Percentiles rank a stretch among this genome's conserved stretches.
Evolutionary conservation across 2,888 invertebrate genomes (phyloP).

Genomic region (Drosophila fungiperda): DNA sequence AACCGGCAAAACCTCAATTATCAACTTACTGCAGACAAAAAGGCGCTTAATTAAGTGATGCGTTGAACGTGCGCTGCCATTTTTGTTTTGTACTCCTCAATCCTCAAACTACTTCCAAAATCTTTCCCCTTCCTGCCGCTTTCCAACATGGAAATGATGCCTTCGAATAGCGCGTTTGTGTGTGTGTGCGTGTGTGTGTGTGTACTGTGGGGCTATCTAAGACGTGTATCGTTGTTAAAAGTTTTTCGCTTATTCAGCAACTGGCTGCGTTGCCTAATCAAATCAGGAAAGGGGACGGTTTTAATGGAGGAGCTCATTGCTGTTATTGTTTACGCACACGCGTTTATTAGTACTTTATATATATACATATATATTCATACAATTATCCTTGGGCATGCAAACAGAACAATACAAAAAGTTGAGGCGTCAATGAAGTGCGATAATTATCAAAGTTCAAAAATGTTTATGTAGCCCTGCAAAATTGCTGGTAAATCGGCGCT

Average conservation of each 20-base stretch:
- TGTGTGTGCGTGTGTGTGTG: constrained; percentile 8
- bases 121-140: not conserved
- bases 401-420: not conserved
- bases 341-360: constrained; percentile 8
- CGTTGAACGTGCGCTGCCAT: constrained; percentile 69
- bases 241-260: constrained; percentile 55
- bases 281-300: not conserved
- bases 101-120: not conserved
- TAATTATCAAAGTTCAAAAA: constrained; percentile 21
- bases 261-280: constrained; percentile 32
- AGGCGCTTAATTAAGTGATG: constrained; percentile 78
- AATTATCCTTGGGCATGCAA: constrained; percentile 4
- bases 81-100: constrained; percentile 43
- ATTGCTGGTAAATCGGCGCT: not conserved
- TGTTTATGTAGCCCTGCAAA: not conserved
- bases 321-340: constrained; percentile 33
- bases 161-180: constrained; percentile 12
- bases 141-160: constrained; percentile 14
- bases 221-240: constrained; percentile 50
- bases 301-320: constrained; percentile 16
- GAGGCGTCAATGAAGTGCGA: constrained; percentile 34
- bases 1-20: constrained; percentile 75
- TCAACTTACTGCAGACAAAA: constrained; percentile 77
- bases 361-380: constrained; percentile 3
- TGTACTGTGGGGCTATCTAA: constrained; percentile 39